Evolutionary conservation across 2,797 vertebrate genomes (phyloP).

Genomic region (Tapirus indicus): DNA sequence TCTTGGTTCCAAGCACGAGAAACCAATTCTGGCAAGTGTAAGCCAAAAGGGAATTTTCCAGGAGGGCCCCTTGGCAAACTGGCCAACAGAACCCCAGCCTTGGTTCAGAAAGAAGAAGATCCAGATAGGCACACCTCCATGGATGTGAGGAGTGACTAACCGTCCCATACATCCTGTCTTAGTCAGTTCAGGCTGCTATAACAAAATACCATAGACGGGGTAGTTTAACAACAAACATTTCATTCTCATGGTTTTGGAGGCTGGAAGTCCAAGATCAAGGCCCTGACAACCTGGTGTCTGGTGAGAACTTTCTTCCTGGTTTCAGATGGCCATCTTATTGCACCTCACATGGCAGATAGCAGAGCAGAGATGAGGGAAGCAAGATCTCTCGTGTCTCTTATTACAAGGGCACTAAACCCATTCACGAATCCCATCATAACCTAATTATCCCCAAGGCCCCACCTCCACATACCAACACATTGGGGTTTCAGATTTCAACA

Average conservation of each 20-base stretch:
- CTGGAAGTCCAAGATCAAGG: not conserved
- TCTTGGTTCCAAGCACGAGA: constrained; percentile 34
- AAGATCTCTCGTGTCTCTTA: not conserved
- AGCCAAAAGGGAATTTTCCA: not conserved
- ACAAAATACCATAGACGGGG: not conserved
- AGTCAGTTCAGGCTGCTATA: not conserved
- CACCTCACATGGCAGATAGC: not conserved
- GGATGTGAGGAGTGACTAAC: not conserved
- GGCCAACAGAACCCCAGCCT: not conserved
- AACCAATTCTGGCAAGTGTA: not conserved
- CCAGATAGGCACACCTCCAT: not conserved
- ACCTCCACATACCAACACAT: not conserved
- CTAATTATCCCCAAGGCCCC: not conserved
- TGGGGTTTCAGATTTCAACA: not conserved
- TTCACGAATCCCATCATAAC: not conserved
- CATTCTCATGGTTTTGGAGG: not conserved
- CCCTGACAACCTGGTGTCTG: not conserved
- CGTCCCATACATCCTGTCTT: not conserved
- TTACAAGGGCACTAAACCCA: not conserved
- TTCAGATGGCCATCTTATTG: not conserved
- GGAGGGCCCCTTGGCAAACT: not conserved
- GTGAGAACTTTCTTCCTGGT: not conserved
- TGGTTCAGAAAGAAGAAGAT: not conserved
- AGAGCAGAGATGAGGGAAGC: not conserved
- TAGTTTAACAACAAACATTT: not conserved